Conservation (phyloP, 2,797 vertebrate species). For the Hapalemur alaotrensis region DNA sequence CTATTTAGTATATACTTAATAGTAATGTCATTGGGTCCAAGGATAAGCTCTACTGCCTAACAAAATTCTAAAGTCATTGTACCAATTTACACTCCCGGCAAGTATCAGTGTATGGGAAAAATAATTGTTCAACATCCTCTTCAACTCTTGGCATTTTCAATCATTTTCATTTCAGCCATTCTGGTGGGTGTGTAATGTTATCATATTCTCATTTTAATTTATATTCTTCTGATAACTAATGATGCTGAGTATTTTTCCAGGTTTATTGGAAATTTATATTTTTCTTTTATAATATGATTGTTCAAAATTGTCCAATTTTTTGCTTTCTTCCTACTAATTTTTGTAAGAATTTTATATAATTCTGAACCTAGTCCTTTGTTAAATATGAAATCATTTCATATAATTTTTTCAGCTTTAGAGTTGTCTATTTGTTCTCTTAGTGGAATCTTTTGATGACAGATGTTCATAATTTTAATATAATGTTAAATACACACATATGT, state of each 20-base stretch:
- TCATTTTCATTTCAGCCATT: background rate
- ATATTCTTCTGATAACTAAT: background rate
- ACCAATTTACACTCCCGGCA: background rate
- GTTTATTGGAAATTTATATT: background rate
- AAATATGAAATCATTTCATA: background rate
- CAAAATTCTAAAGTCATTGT: background rate
- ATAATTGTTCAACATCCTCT: background rate
- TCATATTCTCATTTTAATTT: background rate
- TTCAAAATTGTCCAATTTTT: background rate
- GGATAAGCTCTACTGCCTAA: background rate
- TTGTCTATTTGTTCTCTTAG: background rate
- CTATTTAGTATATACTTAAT: background rate
- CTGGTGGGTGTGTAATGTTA: background rate
- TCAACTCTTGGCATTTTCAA: background rate
- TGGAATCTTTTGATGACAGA: background rate
- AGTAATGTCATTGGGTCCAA: background rate
- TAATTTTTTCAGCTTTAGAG: background rate
- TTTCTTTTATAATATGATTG: background rate
- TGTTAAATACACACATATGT: background rate
- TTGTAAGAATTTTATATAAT: background rate
- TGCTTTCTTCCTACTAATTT: background rate
- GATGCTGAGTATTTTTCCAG: background rate
- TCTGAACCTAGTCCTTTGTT: background rate
- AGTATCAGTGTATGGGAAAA: background rate
- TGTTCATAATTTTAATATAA: background rate